Percentiles rank a stretch among this genome's conserved stretches.
Conservation (phyloP, 2,888 invertebrate species). For the Xestia rhomboidea region DNA sequence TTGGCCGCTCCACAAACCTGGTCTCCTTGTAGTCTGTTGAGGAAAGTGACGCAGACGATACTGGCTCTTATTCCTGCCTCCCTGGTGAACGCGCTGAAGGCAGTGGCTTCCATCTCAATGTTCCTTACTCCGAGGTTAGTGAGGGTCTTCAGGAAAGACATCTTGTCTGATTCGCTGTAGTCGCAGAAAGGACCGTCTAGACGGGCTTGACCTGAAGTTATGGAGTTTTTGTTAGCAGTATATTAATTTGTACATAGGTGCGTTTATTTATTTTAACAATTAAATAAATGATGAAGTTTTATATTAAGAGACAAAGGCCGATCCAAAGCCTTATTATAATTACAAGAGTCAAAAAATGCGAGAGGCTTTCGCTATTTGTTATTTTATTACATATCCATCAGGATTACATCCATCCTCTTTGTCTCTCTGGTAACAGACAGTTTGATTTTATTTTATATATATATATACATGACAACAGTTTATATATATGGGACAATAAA, state of each 20-base stretch:
- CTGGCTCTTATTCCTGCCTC: constrained; percentile 92
- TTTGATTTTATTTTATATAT: too few species aligned
- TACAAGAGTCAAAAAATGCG: too few species aligned
- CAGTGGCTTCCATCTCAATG: constrained; percentile 95
- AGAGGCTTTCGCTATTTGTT: too few species aligned
- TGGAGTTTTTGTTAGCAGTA: not conserved
- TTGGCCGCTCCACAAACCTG: constrained; percentile 84
- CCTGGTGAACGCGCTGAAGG: constrained; percentile 93
- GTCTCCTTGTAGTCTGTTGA: constrained; percentile 93
- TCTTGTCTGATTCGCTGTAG: constrained; percentile 92
- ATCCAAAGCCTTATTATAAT: too few species aligned
- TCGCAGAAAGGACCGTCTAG: constrained; percentile 94
- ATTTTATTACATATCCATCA: too few species aligned
- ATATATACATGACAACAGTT: too few species aligned
- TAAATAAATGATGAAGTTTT: not conserved
- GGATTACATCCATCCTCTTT: too few species aligned
- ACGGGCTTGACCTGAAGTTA: constrained; percentile 93
- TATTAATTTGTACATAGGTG: not conserved
- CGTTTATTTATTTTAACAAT: not conserved
- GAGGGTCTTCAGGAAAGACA: constrained; percentile 90
- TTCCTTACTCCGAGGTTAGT: constrained; percentile 91
- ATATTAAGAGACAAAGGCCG: too few species aligned
- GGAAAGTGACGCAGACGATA: constrained; percentile 93
- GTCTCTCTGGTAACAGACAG: too few species aligned
- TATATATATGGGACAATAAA: too few species aligned